Conservation (phyloP, 2,888 invertebrate species). For the Tromatobia lineatoria region DNA sequence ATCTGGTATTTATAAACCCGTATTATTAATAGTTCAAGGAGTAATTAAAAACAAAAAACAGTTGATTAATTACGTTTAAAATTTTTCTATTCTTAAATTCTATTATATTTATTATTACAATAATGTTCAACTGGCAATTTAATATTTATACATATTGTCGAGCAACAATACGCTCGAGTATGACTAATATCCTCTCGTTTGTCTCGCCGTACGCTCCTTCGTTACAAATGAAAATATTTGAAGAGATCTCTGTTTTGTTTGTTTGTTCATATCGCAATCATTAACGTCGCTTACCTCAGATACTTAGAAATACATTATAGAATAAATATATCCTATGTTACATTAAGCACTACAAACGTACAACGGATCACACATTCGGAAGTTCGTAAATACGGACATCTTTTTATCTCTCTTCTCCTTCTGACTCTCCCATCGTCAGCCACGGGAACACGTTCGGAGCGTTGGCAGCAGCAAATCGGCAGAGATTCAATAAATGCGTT, state of each 20-base stretch:
- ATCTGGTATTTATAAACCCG: not conserved
- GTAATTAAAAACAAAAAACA: not conserved
- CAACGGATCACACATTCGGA: slow-evolving; percentile 65
- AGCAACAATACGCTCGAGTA: slow-evolving; percentile 55
- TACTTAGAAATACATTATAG: slow-evolving; percentile 60
- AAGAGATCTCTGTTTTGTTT: slow-evolving; percentile 33
- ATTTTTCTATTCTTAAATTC: slow-evolving; percentile 41
- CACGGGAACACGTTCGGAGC: slow-evolving; percentile 38
- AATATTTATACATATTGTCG: slow-evolving; percentile 58
- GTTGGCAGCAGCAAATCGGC: slow-evolving; percentile 59
- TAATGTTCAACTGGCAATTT: slow-evolving; percentile 60
- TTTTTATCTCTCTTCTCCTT: slow-evolving; percentile 6
- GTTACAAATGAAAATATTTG: slow-evolving; percentile 32
- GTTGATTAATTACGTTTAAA: slow-evolving; percentile 12
- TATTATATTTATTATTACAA: slow-evolving; percentile 61
- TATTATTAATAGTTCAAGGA: not conserved
- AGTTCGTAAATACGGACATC: slow-evolving; percentile 49
- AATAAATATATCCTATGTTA: slow-evolving; percentile 54
- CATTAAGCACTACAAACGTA: slow-evolving; percentile 67
- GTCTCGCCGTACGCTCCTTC: slow-evolving; percentile 36
- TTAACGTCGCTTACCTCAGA: slow-evolving; percentile 43
- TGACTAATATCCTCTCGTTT: slow-evolving; percentile 57
- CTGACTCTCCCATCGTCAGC: not conserved
- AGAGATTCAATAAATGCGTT: slow-evolving; percentile 78
- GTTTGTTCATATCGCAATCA: slow-evolving; percentile 28